Base-by-base conservation (phyloP, 2,888 invertebrate genomes). In the Protophormia terraenovae region DNA sequence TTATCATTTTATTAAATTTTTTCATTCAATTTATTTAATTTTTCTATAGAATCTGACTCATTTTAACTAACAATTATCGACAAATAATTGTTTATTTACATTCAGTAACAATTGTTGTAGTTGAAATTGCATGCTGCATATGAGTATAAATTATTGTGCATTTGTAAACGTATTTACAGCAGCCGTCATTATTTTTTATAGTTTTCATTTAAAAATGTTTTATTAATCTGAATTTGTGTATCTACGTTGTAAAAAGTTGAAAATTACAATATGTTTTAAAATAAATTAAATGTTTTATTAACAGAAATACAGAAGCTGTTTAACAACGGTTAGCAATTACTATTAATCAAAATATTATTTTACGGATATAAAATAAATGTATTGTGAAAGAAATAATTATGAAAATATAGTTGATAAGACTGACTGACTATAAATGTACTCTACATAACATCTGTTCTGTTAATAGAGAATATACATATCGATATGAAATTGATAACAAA, bases 271-370 rank as follows among this genome's bases (percentile, higher is more conserved):
- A 47, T 77, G 41, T 22, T 58, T 77, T 55, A 1, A 45, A 66
- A 47, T 47, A 47, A 47, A 19, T 6, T n/a, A n/a, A 41, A 41
- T 38, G 38, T 12, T 50, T 38, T 32, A n/a, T n/a, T n/a, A 24
- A 10, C 60, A 50, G 35, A 53, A 66, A 53, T 53, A 41, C 45
- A 73, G 22, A 73, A 45, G 62, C 62, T 62, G 22, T 73, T 75
- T 50, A 47, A 62, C 27, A 75, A 64, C 19, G 19, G 16, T 19
- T 1, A 29, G 22, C 76, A 76, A 66, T 76, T 75, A 41, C 19
- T 29, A 53, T 38, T 64, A 38, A 64, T 76, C 19, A 76, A 41
- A 73, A 35, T 41, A 60, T 60, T 45, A 14, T 58, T 58, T 24
- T 16, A n/a, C n/a, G n/a, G n/a, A n/a, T n/a, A n/a, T n/a, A n/a